Evolutionary conservation across 92 coral and sea anemone genomes (phyloP).

Genomic region (Chrysogorgia sp.): DNA sequence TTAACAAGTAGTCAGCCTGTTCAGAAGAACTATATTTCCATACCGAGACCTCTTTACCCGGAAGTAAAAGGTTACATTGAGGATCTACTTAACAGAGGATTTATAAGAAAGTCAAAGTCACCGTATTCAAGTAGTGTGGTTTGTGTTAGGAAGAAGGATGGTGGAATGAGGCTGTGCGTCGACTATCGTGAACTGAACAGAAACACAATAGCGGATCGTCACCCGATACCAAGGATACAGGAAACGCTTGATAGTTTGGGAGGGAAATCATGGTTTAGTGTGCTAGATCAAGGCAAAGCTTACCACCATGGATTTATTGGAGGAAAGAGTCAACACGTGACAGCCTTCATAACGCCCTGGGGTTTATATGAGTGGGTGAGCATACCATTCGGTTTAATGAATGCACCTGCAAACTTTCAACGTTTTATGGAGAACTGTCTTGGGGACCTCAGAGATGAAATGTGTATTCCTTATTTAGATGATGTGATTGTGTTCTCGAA

Average conservation of each 20-base stretch:
- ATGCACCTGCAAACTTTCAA: slow-evolving; percentile 56
- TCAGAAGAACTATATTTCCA: slow-evolving; percentile 60
- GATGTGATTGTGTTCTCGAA: slow-evolving; percentile 52
- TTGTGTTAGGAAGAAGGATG: slow-evolving; percentile 36
- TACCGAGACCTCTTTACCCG: slow-evolving; percentile 49
- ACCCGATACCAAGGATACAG: slow-evolving; percentile 54
- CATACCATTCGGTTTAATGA: slow-evolving; percentile 56
- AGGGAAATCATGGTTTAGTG: slow-evolving; percentile 59
- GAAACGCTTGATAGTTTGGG: slow-evolving; percentile 49
- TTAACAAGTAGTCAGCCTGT: slow-evolving; percentile 46
- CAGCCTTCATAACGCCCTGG: slow-evolving; percentile 61
- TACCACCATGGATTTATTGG: slow-evolving; percentile 56
- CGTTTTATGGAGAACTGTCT: slow-evolving; percentile 59
- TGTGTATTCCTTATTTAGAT: slow-evolving; percentile 61
- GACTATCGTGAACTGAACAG: slow-evolving; percentile 13
- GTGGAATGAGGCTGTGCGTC: slow-evolving; percentile 33
- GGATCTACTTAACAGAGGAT: slow-evolving; percentile 20
- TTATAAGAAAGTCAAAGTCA: slow-evolving; percentile 26
- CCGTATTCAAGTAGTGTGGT: slow-evolving; percentile 26
- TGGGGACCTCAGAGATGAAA: slow-evolving; percentile 52
- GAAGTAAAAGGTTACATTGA: slow-evolving; percentile 32
- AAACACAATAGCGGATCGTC: slow-evolving; percentile 8
- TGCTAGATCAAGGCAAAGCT: slow-evolving; percentile 58
- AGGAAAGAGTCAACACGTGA: slow-evolving; percentile 44
- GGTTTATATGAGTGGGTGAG: slow-evolving; percentile 59